Percentiles rank a stretch among this genome's conserved stretches.
These are phyloP conservation scores for Sericinus montela DNA, from an alignment of 2,888 invertebrate genomes.

Conservation along the genomic window DNA sequence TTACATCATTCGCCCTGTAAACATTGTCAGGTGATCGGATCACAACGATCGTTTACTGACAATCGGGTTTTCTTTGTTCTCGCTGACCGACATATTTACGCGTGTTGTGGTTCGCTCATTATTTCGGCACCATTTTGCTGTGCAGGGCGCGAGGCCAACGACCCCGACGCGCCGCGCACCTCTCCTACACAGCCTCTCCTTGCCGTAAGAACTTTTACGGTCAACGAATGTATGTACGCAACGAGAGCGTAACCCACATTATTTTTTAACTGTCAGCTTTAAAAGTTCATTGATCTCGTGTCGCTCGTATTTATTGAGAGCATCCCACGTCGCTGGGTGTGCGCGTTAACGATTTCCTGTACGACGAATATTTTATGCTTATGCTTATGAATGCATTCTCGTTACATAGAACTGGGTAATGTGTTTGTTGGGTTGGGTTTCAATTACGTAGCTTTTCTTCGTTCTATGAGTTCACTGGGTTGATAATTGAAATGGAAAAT, in stretches of 20 bases:
- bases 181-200: constrained; percentile 39
- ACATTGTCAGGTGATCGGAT: constrained; percentile 8
- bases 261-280: constrained; percentile 77
- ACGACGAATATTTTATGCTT: constrained; percentile 33
- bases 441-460: no score
- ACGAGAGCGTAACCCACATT: constrained; percentile 78
- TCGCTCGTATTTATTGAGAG: constrained; percentile 70
- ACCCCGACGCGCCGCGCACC: constrained; percentile 35
- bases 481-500: no score
- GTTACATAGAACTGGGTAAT: background rate
- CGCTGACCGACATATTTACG: constrained; percentile 65
- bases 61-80: constrained; percentile 59
- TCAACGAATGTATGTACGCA: constrained; percentile 71
- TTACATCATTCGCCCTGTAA: constrained; percentile 1
- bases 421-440: background rate
- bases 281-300: constrained; percentile 70
- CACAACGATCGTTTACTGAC: constrained; percentile 5
- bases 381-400: constrained; percentile 19
- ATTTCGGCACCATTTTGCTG: constrained; percentile 69
- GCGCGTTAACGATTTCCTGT: constrained; percentile 61
- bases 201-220: constrained; percentile 75
- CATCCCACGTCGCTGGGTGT: constrained; percentile 54
- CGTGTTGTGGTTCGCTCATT: constrained; percentile 68
- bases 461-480: no score
- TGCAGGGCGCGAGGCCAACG: constrained; percentile 62